Evolutionary conservation across 1,140 invertebrate species (phyloP), one percentile per base, ranked within the genome.

Genomic region (Lamellibrachia luymesi): DNA sequence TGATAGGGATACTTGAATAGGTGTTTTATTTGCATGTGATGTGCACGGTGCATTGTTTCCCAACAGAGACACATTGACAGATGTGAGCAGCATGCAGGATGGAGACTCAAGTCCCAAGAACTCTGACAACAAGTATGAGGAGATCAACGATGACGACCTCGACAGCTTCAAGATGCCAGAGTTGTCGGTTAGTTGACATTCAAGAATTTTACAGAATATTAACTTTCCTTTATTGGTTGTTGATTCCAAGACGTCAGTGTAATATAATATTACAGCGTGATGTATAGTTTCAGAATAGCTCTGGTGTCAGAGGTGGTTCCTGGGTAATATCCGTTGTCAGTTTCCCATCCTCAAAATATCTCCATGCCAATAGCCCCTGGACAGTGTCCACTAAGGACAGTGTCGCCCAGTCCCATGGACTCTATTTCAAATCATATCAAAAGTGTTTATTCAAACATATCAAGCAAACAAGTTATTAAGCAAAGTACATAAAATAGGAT

Each of bases 141-240:
- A 80, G n/a, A 80, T 50, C 52, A 90, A 50, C 6, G 50, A 49
- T 50, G 92, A 92, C 50, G 93, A 93, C 13, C 56, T 93, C 27
- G 93, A 25, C 51, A 95, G 95, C 92, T 96, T 96, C 93, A 96
- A 96, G 93, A 95, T 96, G 93, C 96, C 96, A 90, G 95, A 96
- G 93, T 94, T 96, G 49, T 94, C 94, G 56, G 95, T 95, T 93
- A 94, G 93, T 93, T 10, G 6, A 25, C 25, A 1, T 27, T 92
- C 38, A 52, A 7, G 13, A 25, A 25, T 51, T 17, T 93, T 50
- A 92, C 50, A 38, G 1, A 38, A 38, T 38, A 38, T 38, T 38
- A 38, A 38, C 38, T 38, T 38, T 38, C 38, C 1, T 38, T 38
- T 38, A 38, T 56, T 56, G 6, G 52, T 13, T 7, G 52, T 56